phyloP scores from a whole-genome alignment of 2,797 vertebrate species.

The Orestias chungarensis region DNA sequence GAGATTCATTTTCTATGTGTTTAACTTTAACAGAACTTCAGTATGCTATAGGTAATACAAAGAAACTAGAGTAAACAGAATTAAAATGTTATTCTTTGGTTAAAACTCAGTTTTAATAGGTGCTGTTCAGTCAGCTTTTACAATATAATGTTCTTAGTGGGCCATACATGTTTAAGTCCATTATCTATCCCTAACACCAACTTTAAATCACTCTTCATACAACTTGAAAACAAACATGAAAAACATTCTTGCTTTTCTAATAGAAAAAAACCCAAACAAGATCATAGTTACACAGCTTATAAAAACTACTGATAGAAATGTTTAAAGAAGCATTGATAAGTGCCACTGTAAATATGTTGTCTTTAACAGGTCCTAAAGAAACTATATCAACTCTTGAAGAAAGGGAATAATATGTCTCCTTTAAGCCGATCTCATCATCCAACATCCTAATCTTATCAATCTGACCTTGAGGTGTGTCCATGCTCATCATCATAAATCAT shows the following conservation, averaged over 20 bases:
- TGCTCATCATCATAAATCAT: slow-evolving; percentile 64
- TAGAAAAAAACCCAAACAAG: no score
- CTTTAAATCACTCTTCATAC: not conserved
- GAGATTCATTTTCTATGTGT: not conserved
- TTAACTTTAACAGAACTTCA: no score
- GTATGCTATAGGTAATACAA: not conserved
- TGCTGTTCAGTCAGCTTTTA: not conserved
- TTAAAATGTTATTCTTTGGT: not conserved
- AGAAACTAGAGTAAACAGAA: not conserved
- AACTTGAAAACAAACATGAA: not conserved
- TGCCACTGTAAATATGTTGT: not conserved
- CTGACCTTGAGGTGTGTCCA: slow-evolving; percentile 65
- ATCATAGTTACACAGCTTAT: not conserved
- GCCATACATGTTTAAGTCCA: not conserved
- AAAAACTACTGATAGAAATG: not conserved
- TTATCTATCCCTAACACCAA: not conserved
- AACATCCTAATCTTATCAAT: slow-evolving; percentile 45
- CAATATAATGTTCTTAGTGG: not conserved
- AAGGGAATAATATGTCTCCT: slow-evolving; percentile 18
- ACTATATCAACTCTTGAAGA: slow-evolving; percentile 1
- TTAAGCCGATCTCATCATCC: slow-evolving; percentile 47
- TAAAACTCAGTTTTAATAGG: not conserved
- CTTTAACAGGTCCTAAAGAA: not conserved
- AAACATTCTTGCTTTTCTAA: not conserved
- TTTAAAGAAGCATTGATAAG: not conserved